Evolutionary conservation across 2,113 vertebrate species (phyloP), one percentile per base, ranked within the genome.

Genomic region (Hemichromis elongatus): DNA sequence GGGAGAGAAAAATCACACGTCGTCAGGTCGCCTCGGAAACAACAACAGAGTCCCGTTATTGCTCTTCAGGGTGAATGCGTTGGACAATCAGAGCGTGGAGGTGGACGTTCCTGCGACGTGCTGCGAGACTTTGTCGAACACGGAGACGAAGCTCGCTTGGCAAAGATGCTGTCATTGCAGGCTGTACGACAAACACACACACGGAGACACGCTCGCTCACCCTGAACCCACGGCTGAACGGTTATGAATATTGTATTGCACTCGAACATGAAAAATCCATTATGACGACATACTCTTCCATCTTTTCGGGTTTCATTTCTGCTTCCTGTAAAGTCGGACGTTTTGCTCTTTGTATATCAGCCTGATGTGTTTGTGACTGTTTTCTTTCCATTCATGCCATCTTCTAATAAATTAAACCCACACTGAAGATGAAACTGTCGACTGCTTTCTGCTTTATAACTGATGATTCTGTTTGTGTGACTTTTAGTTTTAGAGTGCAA

Each of bases 391-490:
- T 94, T 82, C 93, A 93, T 91, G 92, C 73, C 95, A 95, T 91
- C 80, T 95, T 94, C 80, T 88, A 94, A 94, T 91, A 83, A 95
- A 95, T 92, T 90, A 94, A 92, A 91, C 84, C 83, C 81, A 84
- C 92, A 92, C 89, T 91, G 89, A 94, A 90, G 66, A 75, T 75
- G 7, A 19, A 70, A 18, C 50, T 4, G 35, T 21, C 19, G 19
- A 13, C 59, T 80, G 10, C 19, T 55, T 30, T 54, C 42, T 28
- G 42, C 75, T 75, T 75, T 30, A 0, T 19, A 75, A 30, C 24
- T 1, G 16, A 50, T 12, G 24, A n/a, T n/a, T 50, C 21, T 73
- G 16, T 30, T 9, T 75, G 16, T 16, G 2, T 12, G 45, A 50
- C 70, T n/a, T 9, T 26, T 28, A 57, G 35, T 3, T 82, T 24